Percentiles rank a stretch among this genome's conserved stretches.
These are phyloP conservation scores for Hemaris fuciformis DNA, from an alignment of 2,888 invertebrate genomes.

Conservation along the genomic window DNA sequence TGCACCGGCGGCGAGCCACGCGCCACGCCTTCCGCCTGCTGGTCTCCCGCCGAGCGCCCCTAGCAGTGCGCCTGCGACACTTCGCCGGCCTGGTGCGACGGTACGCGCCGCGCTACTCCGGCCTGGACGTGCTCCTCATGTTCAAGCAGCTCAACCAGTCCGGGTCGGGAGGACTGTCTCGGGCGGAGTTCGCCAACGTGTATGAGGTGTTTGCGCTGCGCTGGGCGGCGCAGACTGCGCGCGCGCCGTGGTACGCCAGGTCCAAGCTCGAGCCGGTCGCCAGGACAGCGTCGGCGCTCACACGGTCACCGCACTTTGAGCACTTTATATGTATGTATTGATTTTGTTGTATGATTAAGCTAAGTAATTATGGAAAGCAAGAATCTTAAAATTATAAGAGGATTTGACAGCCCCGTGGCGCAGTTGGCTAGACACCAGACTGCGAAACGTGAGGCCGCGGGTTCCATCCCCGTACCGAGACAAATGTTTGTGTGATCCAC, in stretches of 20 bases:
- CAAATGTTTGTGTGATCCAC: too few relatives aligned
- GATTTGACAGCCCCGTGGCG: too few relatives aligned
- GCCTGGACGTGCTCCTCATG: constrained; percentile 88
- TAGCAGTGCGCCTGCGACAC: constrained; percentile 85
- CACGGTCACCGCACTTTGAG: constrained; percentile 88
- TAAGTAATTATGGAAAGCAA: too few relatives aligned
- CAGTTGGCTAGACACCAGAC: too few relatives aligned
- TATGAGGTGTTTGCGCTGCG: constrained; percentile 86
- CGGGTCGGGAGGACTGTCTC: constrained; percentile 83
- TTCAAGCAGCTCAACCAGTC: constrained; percentile 89
- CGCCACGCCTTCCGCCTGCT: constrained; percentile 90
- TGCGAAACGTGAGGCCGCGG: too few relatives aligned
- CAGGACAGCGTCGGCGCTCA: constrained; percentile 81
- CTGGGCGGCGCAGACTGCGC: constrained; percentile 87
- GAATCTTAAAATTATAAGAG: not conserved
- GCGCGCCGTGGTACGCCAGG: constrained; percentile 86
- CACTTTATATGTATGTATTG: constrained; percentile 84
- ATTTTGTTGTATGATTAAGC: not conserved
- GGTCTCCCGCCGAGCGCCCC: constrained; percentile 88
- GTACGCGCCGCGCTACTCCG: constrained; percentile 86
- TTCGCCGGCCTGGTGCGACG: constrained; percentile 91
- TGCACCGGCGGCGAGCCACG: constrained; percentile 91
- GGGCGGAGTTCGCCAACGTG: constrained; percentile 85
- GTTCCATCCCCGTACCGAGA: too few relatives aligned
- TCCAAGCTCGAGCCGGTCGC: constrained; percentile 83